phyloP scores from a whole-genome alignment of 2,888 invertebrate species.

The Buathra laborator region DNA sequence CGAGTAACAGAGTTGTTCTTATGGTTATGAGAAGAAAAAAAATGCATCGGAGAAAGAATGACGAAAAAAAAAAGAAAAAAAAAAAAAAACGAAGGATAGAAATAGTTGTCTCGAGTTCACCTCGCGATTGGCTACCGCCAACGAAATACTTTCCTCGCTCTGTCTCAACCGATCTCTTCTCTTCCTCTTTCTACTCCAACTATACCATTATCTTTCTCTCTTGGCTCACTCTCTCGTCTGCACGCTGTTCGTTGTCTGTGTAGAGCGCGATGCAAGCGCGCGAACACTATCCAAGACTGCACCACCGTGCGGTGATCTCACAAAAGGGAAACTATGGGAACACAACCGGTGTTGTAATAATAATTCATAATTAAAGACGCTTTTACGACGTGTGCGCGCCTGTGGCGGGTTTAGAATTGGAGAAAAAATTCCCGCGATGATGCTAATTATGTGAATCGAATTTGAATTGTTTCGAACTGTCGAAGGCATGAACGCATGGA shows the following conservation, averaged over 20 bases:
- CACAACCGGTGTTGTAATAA: conserved; percentile 73
- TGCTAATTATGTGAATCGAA: conserved; percentile 73
- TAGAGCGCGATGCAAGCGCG: not conserved
- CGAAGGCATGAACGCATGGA: not conserved
- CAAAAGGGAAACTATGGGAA: conserved; percentile 80
- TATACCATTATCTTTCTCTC: conserved; percentile 10
- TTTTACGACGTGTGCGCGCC: conserved; percentile 59
- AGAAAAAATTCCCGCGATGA: conserved; percentile 39
- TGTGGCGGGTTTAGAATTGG: conserved; percentile 12
- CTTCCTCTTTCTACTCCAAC: conserved; percentile 52
- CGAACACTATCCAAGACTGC: not conserved
- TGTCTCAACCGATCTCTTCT: conserved; percentile 37
- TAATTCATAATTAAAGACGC: conserved; percentile 78
- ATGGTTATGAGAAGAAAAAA: conserved; percentile 38
- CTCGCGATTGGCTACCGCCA: conserved; percentile 65
- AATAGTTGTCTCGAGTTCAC: conserved; percentile 62
- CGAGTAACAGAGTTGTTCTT: conserved; percentile 21
- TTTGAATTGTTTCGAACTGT: conserved; percentile 58
- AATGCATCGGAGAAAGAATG: conserved; percentile 18
- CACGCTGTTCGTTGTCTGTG: not conserved
- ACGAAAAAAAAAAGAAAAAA: conserved; percentile 2
- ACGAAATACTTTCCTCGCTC: conserved; percentile 56
- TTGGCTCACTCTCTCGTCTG: conserved; percentile 1
- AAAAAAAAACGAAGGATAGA: conserved; percentile 13
- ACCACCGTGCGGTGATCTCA: conserved; percentile 65